Conservation (phyloP, 2,113 vertebrate genomes). For the Xyliphius kryptos region DNA sequence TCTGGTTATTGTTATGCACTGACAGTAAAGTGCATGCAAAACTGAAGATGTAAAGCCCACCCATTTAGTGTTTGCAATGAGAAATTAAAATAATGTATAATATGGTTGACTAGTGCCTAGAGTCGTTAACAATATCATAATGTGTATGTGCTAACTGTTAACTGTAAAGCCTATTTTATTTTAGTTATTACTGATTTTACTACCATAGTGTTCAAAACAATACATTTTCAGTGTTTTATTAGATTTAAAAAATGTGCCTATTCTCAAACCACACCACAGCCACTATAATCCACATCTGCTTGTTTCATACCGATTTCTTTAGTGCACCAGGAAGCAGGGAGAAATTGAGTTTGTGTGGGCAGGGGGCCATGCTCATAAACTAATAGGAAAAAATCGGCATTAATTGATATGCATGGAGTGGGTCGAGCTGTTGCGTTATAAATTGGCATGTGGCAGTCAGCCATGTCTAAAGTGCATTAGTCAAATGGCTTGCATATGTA, state of each 20-base stretch:
- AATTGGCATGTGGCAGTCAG: slow-evolving; percentile 64
- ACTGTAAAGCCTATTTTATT: too few species aligned
- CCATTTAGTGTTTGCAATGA: too few species aligned
- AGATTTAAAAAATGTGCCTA: too few species aligned
- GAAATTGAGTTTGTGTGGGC: slow-evolving; percentile 30
- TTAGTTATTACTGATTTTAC: too few species aligned
- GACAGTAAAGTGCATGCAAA: too few species aligned
- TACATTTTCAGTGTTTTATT: too few species aligned
- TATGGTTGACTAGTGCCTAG: neutral
- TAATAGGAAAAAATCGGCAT: slow-evolving; percentile 61
- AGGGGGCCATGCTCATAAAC: slow-evolving; percentile 30
- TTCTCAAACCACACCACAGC: slow-evolving; percentile 10
- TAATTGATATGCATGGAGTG: slow-evolving; percentile 60
- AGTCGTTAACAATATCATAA: too few species aligned
- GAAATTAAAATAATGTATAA: too few species aligned
- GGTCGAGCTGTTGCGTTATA: slow-evolving; percentile 59
- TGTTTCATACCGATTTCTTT: slow-evolving; percentile 42
- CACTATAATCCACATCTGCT: slow-evolving; percentile 27
- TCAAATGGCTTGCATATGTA: slow-evolving; percentile 58
- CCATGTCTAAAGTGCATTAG: slow-evolving; percentile 68
- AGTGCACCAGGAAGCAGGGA: slow-evolving; percentile 30
- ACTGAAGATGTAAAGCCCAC: too few species aligned
- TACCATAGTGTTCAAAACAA: too few species aligned
- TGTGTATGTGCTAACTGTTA: too few species aligned
- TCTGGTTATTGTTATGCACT: too few species aligned